Evolutionary conservation across 2,888 invertebrate species (phyloP), one percentile per base, ranked within the genome.

Genomic region (Odiellus spinosus): DNA sequence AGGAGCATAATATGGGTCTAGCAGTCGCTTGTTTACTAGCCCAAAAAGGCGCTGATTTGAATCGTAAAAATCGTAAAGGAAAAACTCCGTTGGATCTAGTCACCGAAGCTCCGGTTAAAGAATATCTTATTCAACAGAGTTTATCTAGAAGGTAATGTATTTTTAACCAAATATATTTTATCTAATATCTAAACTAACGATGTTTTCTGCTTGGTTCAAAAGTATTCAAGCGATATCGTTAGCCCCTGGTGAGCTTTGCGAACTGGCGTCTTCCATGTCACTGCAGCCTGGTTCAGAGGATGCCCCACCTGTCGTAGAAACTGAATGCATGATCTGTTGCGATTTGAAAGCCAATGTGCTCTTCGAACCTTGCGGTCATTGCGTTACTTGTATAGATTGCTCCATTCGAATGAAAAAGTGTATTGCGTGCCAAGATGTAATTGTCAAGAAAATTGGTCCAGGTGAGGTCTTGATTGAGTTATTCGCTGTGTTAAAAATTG

Each of bases 351-450:
- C 76, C 3, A 73, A 73, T 52, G 76, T 81, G 3, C 69, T 68
- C 45, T 75, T 83, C 59, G 76, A 78, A 59, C 82, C 83, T 1
- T 83, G 83, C 63, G 73, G 74, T 44, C 82, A 83, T 64, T 73
- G 74, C 58, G 75, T 81, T 3, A 77, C 78, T 1, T 83, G 83
- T 61, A 76, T 75, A 56, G 80, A 81, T 52, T 83, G 83, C 62
- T 76, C 79, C 43, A 67, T 76, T 14, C 71, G 81, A 45, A 80
- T 83, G 77, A 82, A 81, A 61, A 81, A 80, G 64, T 82, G 82
- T 62, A 64, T 82, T 32, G 69, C 72, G 42, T 82, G 82, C 60
- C 75, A 77, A 36, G 66, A 68, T 33, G 60, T 68, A 10, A 79
- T 82, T 43, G 55, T 58, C 36, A 58, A 58, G 51, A 70, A 67